phyloP scores from a whole-genome alignment of 1,140 invertebrate species.

The Sminthurides bifidus region DNA sequence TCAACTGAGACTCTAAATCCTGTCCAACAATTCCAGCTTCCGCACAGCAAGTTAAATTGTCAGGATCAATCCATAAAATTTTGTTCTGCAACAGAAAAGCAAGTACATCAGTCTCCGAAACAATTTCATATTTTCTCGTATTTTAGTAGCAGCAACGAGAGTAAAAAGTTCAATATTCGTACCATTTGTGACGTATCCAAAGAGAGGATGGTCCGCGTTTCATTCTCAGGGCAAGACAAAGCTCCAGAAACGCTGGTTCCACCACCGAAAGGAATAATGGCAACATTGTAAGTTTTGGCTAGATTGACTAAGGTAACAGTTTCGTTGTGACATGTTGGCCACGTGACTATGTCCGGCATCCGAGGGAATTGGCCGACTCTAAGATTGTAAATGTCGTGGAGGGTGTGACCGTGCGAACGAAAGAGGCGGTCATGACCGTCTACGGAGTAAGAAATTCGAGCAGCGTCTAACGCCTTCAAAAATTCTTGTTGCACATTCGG shows the following conservation, averaged over 20 bases:
- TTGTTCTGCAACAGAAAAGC: constrained; percentile 44
- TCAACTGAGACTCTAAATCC: constrained; percentile 69
- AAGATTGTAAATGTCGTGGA: constrained; percentile 75
- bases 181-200: constrained; percentile 93
- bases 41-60: constrained; percentile 71
- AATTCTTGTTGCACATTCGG: constrained; percentile 39
- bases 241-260: constrained; percentile 92
- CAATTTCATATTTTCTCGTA: neutral
- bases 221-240: constrained; percentile 67
- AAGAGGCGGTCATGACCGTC: constrained; percentile 74
- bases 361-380: constrained; percentile 56
- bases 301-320: constrained; percentile 68
- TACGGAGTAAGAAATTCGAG: constrained; percentile 52
- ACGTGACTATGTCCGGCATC: constrained; percentile 86
- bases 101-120: neutral
- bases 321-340: constrained; percentile 66
- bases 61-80: constrained; percentile 85
- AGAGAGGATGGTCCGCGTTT: constrained; percentile 71
- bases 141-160: neutral
- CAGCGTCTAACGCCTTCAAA: constrained; percentile 34
- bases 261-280: constrained; percentile 88
- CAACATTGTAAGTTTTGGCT: constrained; percentile 62
- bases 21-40: constrained; percentile 91
- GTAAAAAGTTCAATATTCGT: constrained; percentile 22
- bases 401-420: constrained; percentile 86